Base-by-base conservation (phyloP, 2,113 vertebrate genomes). In the Tachycineta bicolor region DNA sequence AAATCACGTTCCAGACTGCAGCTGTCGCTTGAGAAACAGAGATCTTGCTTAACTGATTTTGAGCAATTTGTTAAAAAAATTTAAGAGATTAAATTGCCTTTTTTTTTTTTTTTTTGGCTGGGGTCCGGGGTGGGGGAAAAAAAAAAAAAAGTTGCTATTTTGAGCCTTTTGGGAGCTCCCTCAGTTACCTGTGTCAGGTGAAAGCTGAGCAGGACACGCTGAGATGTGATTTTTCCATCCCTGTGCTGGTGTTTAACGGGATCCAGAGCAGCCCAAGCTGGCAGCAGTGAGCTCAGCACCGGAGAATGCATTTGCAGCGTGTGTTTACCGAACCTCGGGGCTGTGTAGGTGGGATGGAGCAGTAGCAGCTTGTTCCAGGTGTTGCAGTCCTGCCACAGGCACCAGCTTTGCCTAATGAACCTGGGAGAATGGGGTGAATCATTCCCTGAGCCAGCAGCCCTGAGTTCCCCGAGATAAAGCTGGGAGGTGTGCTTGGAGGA, bases 291-390 rank as follows among this genome's bases (percentile, higher is more conserved):
- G 17, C 79, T 91, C 87, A 94, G 47, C 68, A 0, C n/a, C 9
- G 11, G 64, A 43, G 91, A 90, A 95, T 79, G 93, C 52, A 62
- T 90, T 90, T 84, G 88, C 71, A 60, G 24, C 2, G 50, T 26
- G 2, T 28, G 7, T 62, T 94, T 78, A 23, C 91, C 34, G 83
- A 33, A 46, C 12, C 65, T 9, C 11, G 20, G 58, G 12, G 19
- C 55, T 69, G 93, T 39, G 88, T 94, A 52, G 83, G 94, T 90
- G 94, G 92, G 14, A 46, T 20, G 34, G 93, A 91, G 88, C 46
- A 93, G 90, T 76, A 93, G 3, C 76, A 64, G 85, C 87, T 94
- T 87, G 84, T 87, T 55, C 14, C 46, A 77, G 82, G 67, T 77
- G 10, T 91, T 93, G 70, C 89, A 7, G 29, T 2, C 37, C 76